Percentiles rank a stretch among this genome's conserved stretches.
These are phyloP conservation scores for Leptopterna dolabrata DNA, from an alignment of 2,888 invertebrate species.

Conservation along the genomic window DNA sequence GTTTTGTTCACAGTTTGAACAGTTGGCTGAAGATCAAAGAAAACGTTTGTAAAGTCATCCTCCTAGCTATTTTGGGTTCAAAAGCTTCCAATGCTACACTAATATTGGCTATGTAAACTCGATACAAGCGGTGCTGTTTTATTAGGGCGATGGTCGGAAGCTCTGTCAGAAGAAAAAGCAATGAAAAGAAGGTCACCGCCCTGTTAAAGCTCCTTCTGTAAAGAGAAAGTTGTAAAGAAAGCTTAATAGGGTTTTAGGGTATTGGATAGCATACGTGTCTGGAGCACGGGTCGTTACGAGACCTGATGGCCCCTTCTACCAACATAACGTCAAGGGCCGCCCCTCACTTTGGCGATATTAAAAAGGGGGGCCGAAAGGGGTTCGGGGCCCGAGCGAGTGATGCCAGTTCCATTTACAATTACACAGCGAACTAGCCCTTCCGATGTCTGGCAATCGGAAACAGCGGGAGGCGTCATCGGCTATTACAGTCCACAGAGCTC, in stretches of 20 bases:
- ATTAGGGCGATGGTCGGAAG: neutral
- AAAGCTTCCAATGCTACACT: no score
- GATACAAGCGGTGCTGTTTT: neutral
- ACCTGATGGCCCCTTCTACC: constrained; percentile 27
- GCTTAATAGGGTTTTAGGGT: constrained; percentile 47
- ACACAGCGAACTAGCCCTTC: constrained; percentile 3
- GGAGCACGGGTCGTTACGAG: constrained; percentile 38
- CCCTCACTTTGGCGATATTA: constrained; percentile 29
- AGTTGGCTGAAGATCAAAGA: no score
- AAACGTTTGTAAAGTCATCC: no score
- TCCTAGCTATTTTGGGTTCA: no score
- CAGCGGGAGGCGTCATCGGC: constrained; percentile 27
- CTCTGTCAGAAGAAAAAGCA: neutral
- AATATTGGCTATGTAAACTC: neutral
- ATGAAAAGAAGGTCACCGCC: constrained; percentile 9
- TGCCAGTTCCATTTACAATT: constrained; percentile 18
- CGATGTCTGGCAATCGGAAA: constrained; percentile 19
- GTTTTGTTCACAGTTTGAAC: no score
- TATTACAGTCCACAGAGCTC: constrained; percentile 5
- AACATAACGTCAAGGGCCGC: constrained; percentile 9
- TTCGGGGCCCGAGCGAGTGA: neutral
- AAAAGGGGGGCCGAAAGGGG: neutral
- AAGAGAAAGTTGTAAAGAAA: constrained; percentile 42
- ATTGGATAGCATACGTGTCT: constrained; percentile 46
- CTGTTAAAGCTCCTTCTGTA: constrained; percentile 17